Percentiles rank a stretch among this genome's conserved stretches.
Evolutionary conservation across 92 coral and sea anemone genomes (phyloP).

Genomic region (Ricordea florida): DNA sequence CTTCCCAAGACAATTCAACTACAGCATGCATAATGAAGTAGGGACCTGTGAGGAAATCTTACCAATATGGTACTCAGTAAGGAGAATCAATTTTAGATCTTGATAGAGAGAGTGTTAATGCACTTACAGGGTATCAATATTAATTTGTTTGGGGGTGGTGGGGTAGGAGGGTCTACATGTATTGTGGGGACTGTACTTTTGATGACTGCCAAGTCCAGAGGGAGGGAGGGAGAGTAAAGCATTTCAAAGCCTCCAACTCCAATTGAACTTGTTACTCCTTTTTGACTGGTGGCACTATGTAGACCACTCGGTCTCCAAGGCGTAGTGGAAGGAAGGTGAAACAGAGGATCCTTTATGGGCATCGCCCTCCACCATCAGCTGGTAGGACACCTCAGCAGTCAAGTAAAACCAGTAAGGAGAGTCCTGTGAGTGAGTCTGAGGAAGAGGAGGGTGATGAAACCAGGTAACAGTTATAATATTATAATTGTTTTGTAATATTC

Average conservation of each 20-base stretch:
- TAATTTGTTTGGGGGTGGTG: no score
- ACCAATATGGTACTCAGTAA: no score
- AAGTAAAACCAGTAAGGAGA: slow-evolving; percentile 21
- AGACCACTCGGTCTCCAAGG: slow-evolving; percentile 44
- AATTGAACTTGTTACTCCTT: neutral
- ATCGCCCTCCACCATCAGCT: slow-evolving; percentile 11
- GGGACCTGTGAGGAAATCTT: no score
- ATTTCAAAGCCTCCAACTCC: neutral
- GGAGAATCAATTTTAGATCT: no score
- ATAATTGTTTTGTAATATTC: neutral
- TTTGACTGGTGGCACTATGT: neutral
- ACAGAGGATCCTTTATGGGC: slow-evolving; percentile 77
- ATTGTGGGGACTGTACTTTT: no score
- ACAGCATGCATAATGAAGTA: no score
- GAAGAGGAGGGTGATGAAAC: slow-evolving; percentile 30
- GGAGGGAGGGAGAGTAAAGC: no score
- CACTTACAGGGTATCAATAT: no score
- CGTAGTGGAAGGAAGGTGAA: slow-evolving; percentile 76
- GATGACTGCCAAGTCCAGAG: no score
- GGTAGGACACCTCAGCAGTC: slow-evolving; percentile 39
- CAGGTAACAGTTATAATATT: neutral
- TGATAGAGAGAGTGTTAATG: no score
- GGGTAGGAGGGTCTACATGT: no score
- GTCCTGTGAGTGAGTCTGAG: slow-evolving; percentile 64
- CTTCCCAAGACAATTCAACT: no score